Percentiles rank a stretch among this genome's conserved stretches.
These are phyloP conservation scores for Bambusicola thoracicus DNA, from an alignment of 2,113 vertebrate species.

Conservation along the genomic window DNA sequence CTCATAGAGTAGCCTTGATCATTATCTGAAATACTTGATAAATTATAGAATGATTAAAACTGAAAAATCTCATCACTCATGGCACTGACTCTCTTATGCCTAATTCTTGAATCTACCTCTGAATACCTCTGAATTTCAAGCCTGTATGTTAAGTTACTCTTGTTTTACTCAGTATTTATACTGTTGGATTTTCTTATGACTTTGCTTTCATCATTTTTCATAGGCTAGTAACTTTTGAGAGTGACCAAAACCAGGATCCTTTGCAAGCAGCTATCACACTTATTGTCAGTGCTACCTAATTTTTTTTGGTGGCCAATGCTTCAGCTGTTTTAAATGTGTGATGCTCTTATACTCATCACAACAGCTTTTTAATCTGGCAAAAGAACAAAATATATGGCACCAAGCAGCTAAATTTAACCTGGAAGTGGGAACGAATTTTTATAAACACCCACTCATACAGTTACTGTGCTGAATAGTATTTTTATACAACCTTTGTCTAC, in stretches of 20 bases:
- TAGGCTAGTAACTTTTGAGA: not conserved
- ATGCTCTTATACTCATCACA: not conserved
- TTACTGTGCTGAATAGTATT: not conserved
- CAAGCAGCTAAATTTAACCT: not conserved
- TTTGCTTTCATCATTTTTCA: not conserved
- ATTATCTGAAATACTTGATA: conserved; percentile 39
- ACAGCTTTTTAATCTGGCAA: not conserved
- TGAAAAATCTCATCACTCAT: conserved; percentile 1
- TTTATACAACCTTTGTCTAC: not conserved
- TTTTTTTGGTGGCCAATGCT: not conserved
- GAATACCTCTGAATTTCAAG: conserved; percentile 10
- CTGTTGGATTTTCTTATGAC: not conserved
- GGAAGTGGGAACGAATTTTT: not conserved
- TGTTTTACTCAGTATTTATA: not conserved
- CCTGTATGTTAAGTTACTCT: not conserved
- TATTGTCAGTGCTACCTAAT: not conserved
- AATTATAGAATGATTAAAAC: conserved; percentile 36
- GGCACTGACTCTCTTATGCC: not conserved
- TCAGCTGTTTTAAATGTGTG: not conserved
- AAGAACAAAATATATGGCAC: not conserved
- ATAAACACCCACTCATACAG: not conserved
- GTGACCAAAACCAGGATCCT: not conserved
- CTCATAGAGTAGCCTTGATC: conserved; percentile 9
- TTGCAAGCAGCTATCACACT: not conserved
- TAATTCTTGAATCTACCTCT: not conserved